Conservation (phyloP, 1,140 invertebrate species). For the Drosophila neocordata region DNA sequence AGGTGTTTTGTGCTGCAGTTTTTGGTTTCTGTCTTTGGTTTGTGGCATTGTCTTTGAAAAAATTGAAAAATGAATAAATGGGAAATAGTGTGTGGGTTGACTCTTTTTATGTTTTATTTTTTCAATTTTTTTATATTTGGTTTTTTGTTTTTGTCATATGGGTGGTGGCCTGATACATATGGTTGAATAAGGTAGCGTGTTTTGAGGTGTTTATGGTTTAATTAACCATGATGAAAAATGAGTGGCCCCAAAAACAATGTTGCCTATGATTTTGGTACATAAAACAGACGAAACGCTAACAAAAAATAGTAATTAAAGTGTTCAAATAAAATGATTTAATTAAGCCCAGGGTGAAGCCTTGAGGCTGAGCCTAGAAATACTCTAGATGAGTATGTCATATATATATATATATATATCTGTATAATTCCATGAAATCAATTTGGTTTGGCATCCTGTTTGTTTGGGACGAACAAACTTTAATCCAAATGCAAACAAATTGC, state of each 20-base stretch:
- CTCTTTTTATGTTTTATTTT: not conserved
- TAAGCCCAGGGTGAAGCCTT: slow-evolving; percentile 33
- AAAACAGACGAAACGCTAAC: slow-evolving; percentile 4
- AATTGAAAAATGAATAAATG: slow-evolving; percentile 25
- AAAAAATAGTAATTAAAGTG: slow-evolving; percentile 9
- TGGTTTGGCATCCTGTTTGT: not conserved
- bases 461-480: not conserved
- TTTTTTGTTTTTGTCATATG: slow-evolving; percentile 51
- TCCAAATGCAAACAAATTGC: slow-evolving; percentile 68
- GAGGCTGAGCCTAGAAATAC: slow-evolving; percentile 43
- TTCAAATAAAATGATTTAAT: slow-evolving; percentile 13
- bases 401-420: not conserved
- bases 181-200: slow-evolving; percentile 71
- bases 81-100: slow-evolving; percentile 65
- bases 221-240: slow-evolving; percentile 70
- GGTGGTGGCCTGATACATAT: slow-evolving; percentile 45
- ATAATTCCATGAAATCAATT: slow-evolving; percentile 26
- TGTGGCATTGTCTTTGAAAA: slow-evolving; percentile 67
- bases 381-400: slow-evolving; percentile 31
- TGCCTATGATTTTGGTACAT: not conserved
- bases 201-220: slow-evolving; percentile 76
- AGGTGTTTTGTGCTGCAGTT: slow-evolving; percentile 70
- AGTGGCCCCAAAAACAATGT: slow-evolving; percentile 44
- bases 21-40: slow-evolving; percentile 59
- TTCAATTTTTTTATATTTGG: not conserved